phyloP scores from a whole-genome alignment of 2,888 invertebrate genomes.

The Papilio demoleus region DNA sequence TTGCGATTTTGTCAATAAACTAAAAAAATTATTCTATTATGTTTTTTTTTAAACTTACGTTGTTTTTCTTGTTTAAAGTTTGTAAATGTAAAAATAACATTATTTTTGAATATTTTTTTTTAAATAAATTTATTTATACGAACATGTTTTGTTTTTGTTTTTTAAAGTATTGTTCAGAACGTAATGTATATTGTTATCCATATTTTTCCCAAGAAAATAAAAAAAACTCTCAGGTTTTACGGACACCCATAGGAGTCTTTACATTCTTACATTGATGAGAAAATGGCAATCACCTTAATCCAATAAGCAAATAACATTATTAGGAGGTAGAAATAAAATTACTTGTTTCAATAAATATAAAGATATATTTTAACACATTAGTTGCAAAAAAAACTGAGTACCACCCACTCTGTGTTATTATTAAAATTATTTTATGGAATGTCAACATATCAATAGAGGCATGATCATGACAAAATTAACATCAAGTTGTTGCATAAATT shows the following conservation, averaged over 20 bases:
- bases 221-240: too few species aligned
- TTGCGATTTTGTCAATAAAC: too few species aligned
- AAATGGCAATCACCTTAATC: neutral
- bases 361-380: constrained; percentile 35
- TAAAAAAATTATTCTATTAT: constrained; percentile 3
- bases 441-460: constrained; percentile 29
- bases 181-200: too few species aligned
- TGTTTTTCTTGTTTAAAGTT: constrained; percentile 4
- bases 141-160: neutral
- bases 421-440: constrained; percentile 37
- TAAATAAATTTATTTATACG: constrained; percentile 12
- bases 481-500: neutral
- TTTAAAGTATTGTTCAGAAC: neutral
- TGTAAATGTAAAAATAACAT: constrained; percentile 6
- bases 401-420: constrained; percentile 17
- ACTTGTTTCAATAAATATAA: constrained; percentile 30
- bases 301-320: neutral
- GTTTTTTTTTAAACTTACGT: constrained; percentile 1
- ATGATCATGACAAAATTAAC: constrained; percentile 14
- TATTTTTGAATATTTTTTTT: constrained; percentile 17
- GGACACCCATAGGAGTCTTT: too few species aligned
- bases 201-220: too few species aligned
- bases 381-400: constrained; percentile 27
- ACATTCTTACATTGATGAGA: neutral
- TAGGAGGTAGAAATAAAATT: neutral